Evolutionary conservation across 2,113 vertebrate species (phyloP).

Genomic region (Leiothrix lutea): DNA sequence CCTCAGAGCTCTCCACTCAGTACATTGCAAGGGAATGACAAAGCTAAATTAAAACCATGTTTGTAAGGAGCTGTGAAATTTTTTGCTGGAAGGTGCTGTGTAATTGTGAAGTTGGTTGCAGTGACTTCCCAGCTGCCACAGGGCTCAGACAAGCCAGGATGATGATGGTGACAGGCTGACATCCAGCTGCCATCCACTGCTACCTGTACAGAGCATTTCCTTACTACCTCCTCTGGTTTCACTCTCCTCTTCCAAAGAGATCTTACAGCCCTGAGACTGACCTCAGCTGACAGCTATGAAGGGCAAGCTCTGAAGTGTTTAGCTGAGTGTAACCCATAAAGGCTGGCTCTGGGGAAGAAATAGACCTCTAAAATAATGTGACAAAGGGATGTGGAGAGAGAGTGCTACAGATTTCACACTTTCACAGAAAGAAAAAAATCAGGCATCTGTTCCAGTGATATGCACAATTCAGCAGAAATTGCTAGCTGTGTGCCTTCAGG

Average conservation of each 20-base stretch:
- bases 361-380: neutral
- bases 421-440: neutral
- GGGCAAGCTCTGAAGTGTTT: neutral
- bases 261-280: neutral
- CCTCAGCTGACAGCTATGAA: neutral
- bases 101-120: neutral
- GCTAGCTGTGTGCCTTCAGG: conserved; percentile 22
- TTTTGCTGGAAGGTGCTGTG: neutral
- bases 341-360: neutral
- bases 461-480: conserved; percentile 8
- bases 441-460: neutral
- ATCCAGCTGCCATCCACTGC: neutral
- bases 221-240: neutral
- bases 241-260: neutral
- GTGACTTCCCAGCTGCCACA: neutral
- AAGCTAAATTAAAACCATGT: conserved; percentile 16
- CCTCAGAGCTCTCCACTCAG: neutral
- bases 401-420: neutral
- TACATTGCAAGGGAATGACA: neutral
- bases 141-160: neutral
- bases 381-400: neutral
- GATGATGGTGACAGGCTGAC: neutral
- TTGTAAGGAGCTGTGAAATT: neutral
- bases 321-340: neutral
- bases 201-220: neutral